phyloP scores from a whole-genome alignment of 2,888 invertebrate genomes.

The Acanthacorydalis orientalis region DNA sequence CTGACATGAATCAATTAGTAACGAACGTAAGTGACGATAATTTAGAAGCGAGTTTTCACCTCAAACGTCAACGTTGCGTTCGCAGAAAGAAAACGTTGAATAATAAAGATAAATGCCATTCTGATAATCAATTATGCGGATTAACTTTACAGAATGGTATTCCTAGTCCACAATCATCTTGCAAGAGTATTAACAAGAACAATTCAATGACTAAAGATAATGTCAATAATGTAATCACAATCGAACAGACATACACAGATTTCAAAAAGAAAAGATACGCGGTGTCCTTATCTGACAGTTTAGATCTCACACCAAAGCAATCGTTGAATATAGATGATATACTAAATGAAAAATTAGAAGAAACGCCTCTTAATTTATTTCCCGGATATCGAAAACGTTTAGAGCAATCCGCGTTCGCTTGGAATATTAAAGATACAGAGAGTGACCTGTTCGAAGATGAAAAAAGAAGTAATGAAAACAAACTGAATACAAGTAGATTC shows the following conservation, averaged over 20 bases:
- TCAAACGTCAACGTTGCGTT: slow-evolving; percentile 40
- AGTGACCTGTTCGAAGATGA: no score
- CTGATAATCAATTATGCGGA: slow-evolving; percentile 8
- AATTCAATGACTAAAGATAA: slow-evolving; percentile 2
- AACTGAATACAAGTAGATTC: neutral
- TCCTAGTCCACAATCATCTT: slow-evolving; percentile 4
- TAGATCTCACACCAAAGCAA: neutral
- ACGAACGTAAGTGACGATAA: slow-evolving; percentile 8
- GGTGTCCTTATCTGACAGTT: slow-evolving; percentile 9
- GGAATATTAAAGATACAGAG: no score
- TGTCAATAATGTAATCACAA: slow-evolving; percentile 5
- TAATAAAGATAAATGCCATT: slow-evolving; percentile 1
- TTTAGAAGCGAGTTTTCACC: slow-evolving; percentile 18
- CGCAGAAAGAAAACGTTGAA: slow-evolving; percentile 25
- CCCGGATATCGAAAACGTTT: slow-evolving; percentile 2
- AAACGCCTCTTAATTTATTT: slow-evolving; percentile 5
- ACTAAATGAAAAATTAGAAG: slow-evolving; percentile 7
- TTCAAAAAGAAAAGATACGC: slow-evolving; percentile 9
- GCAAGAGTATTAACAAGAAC: slow-evolving; percentile 1
- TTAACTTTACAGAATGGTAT: slow-evolving; percentile 5
- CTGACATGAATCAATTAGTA: neutral
- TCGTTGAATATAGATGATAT: slow-evolving; percentile 5
- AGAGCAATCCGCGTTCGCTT: neutral
- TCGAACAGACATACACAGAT: slow-evolving; percentile 6
- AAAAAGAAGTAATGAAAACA: no score